Conservation (phyloP, 2,888 invertebrate genomes). For the Aricia artaxerxes region DNA sequence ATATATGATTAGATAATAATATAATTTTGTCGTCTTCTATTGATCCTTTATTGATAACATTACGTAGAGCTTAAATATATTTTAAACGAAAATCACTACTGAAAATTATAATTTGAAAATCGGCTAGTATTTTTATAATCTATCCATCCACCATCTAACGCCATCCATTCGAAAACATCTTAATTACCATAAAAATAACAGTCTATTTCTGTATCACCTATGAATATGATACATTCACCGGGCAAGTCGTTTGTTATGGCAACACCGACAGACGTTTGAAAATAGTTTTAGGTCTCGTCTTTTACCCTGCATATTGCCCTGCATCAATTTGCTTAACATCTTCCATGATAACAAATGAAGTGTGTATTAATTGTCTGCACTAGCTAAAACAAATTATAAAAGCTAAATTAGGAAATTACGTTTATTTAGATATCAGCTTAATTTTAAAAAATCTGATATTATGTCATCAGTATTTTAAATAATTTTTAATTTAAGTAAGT, state of each 20-base stretch:
- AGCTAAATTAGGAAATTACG: not conserved
- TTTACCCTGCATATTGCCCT: conserved; percentile 54
- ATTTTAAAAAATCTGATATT: too few relatives aligned
- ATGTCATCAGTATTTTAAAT: too few relatives aligned
- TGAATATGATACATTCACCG: conserved; percentile 44
- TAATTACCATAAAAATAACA: not conserved
- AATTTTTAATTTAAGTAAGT: too few relatives aligned
- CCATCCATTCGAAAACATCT: conserved; percentile 1
- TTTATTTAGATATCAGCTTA: not conserved
- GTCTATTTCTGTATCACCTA: conserved; percentile 6
- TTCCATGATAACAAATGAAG: conserved; percentile 32
- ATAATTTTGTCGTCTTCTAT: too few relatives aligned
- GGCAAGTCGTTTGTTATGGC: conserved; percentile 57
- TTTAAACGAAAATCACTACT: not conserved
- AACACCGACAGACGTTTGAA: conserved; percentile 49
- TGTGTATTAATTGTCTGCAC: not conserved
- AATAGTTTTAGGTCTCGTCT: conserved; percentile 50
- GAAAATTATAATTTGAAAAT: too few relatives aligned
- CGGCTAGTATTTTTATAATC: not conserved
- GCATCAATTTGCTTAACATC: conserved; percentile 55
- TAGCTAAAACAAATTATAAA: not conserved
- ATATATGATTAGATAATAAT: not conserved
- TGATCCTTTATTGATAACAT: not conserved
- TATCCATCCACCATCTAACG: not conserved
- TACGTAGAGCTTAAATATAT: not conserved